Conservation (phyloP, 2,113 vertebrate genomes). For the Dryoscopus gambensis region DNA sequence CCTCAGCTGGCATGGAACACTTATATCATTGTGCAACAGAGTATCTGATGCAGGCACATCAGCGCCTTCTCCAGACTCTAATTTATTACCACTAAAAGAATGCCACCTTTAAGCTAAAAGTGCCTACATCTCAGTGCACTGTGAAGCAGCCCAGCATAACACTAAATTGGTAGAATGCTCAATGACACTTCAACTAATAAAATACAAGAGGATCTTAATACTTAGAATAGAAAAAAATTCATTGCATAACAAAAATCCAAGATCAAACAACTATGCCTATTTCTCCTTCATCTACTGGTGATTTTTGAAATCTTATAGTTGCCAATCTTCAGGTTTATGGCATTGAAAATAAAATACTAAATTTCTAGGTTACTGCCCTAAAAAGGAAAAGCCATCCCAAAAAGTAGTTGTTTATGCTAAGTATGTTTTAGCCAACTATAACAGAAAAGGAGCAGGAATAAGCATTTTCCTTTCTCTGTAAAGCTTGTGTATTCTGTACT, state of each 20-base stretch:
- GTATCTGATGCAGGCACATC: neutral
- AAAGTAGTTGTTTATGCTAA: neutral
- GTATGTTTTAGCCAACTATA: neutral
- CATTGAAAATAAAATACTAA: neutral
- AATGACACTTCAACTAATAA: neutral
- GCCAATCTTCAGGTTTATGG: neutral
- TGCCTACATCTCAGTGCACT: neutral
- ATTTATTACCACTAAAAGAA: neutral
- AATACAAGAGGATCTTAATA: neutral
- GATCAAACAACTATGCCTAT: neutral
- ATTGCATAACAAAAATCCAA: neutral
- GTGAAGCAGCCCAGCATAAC: neutral
- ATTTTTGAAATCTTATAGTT: neutral
- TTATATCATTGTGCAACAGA: neutral
- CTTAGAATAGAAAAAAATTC: neutral
- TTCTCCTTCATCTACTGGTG: neutral
- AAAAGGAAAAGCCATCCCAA: neutral
- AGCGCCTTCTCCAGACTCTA: neutral
- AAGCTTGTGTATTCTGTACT: neutral
- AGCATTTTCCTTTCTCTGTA: neutral
- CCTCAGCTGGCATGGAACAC: neutral
- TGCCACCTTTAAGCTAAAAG: neutral
- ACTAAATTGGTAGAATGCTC: neutral
- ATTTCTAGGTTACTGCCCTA: neutral
- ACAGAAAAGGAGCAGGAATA: neutral